These are phyloP conservation scores for Cervus canadensis DNA, from an alignment of 2,113 vertebrate genomes.

Conservation along the genomic window DNA sequence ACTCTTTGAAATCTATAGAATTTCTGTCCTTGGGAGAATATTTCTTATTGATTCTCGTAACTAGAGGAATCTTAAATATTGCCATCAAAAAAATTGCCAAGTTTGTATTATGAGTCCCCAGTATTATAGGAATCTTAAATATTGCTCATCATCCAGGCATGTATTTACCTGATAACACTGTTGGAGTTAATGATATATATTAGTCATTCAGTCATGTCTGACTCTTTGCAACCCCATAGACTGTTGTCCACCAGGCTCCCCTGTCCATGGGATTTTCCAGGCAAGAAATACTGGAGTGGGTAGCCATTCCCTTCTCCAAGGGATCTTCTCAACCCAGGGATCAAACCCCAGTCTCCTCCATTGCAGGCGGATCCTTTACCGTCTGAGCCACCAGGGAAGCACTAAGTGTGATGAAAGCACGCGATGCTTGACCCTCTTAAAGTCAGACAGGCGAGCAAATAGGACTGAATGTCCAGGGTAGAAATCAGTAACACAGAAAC, in stretches of 20 bases:
- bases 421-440: not conserved
- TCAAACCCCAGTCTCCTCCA: not conserved
- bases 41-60: not conserved
- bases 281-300: not conserved
- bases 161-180: conserved; percentile 54
- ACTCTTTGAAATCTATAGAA: not conserved
- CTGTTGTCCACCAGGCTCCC: not conserved
- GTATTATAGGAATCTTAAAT: conserved; percentile 53
- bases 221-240: not conserved
- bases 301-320: not conserved
- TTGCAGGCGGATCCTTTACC: not conserved
- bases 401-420: conserved; percentile 28
- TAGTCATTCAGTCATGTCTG: not conserved
- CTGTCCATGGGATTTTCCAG: not conserved
- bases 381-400: not conserved
- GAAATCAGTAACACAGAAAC: not conserved
- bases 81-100: not conserved
- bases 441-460: conserved; percentile 26
- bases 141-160: not conserved
- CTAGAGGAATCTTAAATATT: conserved; percentile 54
- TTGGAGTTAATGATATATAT: conserved; percentile 37
- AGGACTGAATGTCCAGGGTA: conserved; percentile 21
- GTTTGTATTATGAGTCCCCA: not conserved
- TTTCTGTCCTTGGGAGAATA: not conserved
- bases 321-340: not conserved